A percentile compares a stretch with the other conserved stretches of the same genome.
Evolutionary conservation across 2,888 invertebrate genomes (phyloP).

Genomic region (Drosophila quinaria): DNA sequence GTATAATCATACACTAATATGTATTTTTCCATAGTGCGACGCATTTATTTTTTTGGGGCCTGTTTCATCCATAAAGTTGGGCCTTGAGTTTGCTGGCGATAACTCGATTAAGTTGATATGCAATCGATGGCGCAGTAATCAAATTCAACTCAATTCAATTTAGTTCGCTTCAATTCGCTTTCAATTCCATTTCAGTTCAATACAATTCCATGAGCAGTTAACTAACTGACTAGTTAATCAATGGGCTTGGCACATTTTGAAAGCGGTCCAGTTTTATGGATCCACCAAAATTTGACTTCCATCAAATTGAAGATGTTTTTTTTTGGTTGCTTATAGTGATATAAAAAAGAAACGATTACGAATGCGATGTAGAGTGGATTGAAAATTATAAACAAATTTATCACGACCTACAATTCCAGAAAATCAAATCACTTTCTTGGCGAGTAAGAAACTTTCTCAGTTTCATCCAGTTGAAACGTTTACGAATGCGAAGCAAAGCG

Average conservation of each 20-base stretch:
- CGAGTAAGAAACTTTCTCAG: background rate
- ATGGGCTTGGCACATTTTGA: slow-evolving; percentile 27
- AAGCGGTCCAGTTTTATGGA: slow-evolving; percentile 29
- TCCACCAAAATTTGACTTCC: background rate
- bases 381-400: background rate
- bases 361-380: background rate
- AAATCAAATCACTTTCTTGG: background rate
- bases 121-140: slow-evolving; percentile 56
- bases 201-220: slow-evolving; percentile 8
- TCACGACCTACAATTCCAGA: background rate
- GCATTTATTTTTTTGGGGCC: slow-evolving; percentile 49
- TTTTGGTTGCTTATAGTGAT: background rate
- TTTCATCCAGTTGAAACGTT: background rate
- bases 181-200: slow-evolving; percentile 4
- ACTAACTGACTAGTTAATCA: slow-evolving; percentile 29
- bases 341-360: slow-evolving; percentile 1
- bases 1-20: slow-evolving; percentile 8
- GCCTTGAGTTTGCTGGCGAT: slow-evolving; percentile 61
- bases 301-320: background rate
- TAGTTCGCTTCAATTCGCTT: slow-evolving; percentile 1
- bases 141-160: slow-evolving; percentile 15
- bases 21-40: slow-evolving; percentile 38
- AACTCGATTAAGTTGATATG: slow-evolving; percentile 59
- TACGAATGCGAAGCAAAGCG: background rate
- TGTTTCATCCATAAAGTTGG: slow-evolving; percentile 40